Evolutionary conservation across 2,113 vertebrate genomes (phyloP).

Genomic region (Thinocorus orbignyianus): DNA sequence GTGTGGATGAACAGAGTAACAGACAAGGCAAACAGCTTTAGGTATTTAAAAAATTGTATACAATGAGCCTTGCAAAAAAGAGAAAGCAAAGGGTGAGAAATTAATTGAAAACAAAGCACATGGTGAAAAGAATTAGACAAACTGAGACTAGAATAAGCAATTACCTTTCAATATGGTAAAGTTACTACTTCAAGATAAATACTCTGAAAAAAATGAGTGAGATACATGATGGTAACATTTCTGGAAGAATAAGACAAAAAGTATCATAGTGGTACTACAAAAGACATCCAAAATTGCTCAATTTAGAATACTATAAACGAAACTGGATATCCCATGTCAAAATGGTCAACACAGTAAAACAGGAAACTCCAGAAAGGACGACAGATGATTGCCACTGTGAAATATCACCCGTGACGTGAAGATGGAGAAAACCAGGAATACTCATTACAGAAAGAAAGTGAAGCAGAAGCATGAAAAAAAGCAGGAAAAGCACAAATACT

Average conservation of each 20-base stretch:
- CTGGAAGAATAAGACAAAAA: not conserved
- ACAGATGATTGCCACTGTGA: not conserved
- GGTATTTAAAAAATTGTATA: not conserved
- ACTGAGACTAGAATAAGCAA: not conserved
- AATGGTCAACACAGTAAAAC: not conserved
- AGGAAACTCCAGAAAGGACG: not conserved
- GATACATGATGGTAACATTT: not conserved
- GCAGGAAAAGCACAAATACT: not conserved
- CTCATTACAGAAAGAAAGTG: not conserved
- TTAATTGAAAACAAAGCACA: not conserved
- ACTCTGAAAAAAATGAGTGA: not conserved
- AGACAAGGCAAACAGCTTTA: not conserved
- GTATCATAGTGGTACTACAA: not conserved
- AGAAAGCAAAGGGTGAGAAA: not conserved
- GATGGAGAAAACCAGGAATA: not conserved
- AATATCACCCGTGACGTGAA: not conserved
- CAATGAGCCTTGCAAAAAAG: not conserved
- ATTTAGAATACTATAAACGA: not conserved
- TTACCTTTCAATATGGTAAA: not conserved
- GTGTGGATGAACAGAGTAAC: not conserved
- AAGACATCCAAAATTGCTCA: not conserved
- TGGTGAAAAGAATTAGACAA: not conserved
- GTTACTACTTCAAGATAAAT: not conserved
- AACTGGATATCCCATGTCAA: not conserved
- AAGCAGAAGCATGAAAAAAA: not conserved